Evolutionary conservation across 2,113 vertebrate genomes (phyloP).

Genomic region (Aptenodytes forsteri): DNA sequence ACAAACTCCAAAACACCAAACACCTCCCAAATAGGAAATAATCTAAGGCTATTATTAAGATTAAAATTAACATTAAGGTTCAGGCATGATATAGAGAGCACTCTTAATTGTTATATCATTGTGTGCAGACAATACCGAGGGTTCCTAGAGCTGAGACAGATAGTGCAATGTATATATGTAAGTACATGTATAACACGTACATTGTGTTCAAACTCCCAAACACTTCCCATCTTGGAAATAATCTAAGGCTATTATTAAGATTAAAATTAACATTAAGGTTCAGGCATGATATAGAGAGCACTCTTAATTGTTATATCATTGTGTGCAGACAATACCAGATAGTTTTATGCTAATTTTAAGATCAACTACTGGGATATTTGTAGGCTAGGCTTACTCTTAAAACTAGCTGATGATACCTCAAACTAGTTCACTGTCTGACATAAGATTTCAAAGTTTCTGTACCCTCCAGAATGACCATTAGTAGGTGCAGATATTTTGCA

Average conservation of each 20-base stretch:
- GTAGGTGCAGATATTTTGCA: neutral
- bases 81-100: neutral
- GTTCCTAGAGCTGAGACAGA: neutral
- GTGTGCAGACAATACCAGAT: neutral
- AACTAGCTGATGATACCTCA: neutral
- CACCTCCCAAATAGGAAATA: neutral
- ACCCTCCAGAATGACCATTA: rapidly evolving
- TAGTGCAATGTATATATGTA: neutral
- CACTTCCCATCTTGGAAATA: neutral
- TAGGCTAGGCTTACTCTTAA: neutral
- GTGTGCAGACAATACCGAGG: neutral
- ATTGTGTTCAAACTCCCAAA: neutral
- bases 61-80: neutral
- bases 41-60: neutral
- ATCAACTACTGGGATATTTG: neutral
- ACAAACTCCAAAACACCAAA: neutral
- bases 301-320: neutral
- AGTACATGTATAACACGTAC: rapidly evolving
- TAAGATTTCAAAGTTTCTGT: neutral
- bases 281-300: neutral
- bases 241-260: neutral
- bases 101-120: neutral
- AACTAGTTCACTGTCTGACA: neutral
- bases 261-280: neutral
- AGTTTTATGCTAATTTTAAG: neutral